Evolutionary conservation across 1,140 invertebrate genomes (phyloP), one percentile per base, ranked within the genome.

Genomic region (Bicyclus anynana): DNA sequence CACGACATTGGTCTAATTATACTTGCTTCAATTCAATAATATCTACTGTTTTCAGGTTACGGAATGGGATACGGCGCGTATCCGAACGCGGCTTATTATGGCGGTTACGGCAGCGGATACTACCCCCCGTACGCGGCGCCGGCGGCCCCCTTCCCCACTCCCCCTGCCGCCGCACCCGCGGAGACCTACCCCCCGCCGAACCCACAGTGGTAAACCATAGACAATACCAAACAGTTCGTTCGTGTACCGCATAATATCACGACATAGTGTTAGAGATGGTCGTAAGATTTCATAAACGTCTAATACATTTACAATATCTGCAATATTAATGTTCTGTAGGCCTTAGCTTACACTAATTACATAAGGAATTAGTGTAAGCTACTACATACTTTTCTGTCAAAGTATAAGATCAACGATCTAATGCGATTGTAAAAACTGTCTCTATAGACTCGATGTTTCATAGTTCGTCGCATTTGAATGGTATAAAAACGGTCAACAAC

Each of bases 101-200:
- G 89, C 77, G 69, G 89, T 65, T 84, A 84, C 64, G 77, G 74
- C 16, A 63, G 59, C 23, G 73, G 69, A 0, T 91, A 91, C 58
- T 89, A 91, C 44, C 89, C 90, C 42, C 85, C 89, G 49, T 90
- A 90, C 63, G n/a, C n/a, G 74, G 27, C 17, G 80, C 84, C 4
- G 79, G 77, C n/a, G n/a, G n/a, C n/a, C n/a, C n/a, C n/a, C n/a
- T n/a, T n/a, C n/a, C n/a, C n/a, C n/a, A n/a, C n/a, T n/a, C n/a
- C n/a, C 6, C 84, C 84, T 38, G 47, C 55, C 77, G 2, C 74
- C 75, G 59, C 84, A 13, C 85, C 89, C 59, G 83, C 89, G 0
- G 90, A 91, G 46, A 83, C 83, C 77, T 91, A 59, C 84, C 84
- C 67, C 78, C 91, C 84, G 70, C 89, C 55, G 73, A 91, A 88